Evolutionary conservation across 2,888 invertebrate species (phyloP), one percentile per base, ranked within the genome.

Genomic region (Dicyrtoma fusca): DNA sequence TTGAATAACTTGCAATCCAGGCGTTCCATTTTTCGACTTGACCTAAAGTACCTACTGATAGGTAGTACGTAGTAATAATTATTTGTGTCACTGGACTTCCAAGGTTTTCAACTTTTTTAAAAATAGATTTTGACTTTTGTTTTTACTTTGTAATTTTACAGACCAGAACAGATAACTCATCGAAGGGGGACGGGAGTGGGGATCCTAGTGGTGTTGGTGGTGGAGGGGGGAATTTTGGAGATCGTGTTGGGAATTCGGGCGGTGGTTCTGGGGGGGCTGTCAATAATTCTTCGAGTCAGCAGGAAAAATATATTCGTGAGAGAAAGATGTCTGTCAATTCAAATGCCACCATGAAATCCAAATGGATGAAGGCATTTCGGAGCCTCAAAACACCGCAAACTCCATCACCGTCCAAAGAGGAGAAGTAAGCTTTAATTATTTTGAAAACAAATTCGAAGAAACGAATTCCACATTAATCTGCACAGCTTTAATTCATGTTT

Each of bases 341-440:
- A 80, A 90, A 91, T 79, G 91, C 80, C 13, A 80, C 81, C 21
- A 96, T 96, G 90, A 96, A 96, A 87, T 94, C 92, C 84, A 96
- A 96, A 88, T 97, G 97, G 97, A 87, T 96, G 82, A 97, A 96
- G 85, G 97, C 97, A 79, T 95, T 97, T 87, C 92, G 94, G 84
- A 95, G 94, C 85, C 88, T 97, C 80, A 95, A 95, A 86, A 92
- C 93, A 53, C 69, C 68, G 21, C 57, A 53, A 34, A 55, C 34
- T 21, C 66, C 71, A 17, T 59, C 76, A 84, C 62, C 82, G 21
- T 73, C 86, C 84, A 85, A 82, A 80, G 65, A 84, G 72, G 89
- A 90, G 83, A 90, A 89, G 90, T 90, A 84, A 88, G 89, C 87
- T 23, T 14, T 51, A n/a, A n/a, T n/a, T n/a, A n/a, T 44, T 44